Conservation (phyloP, 2,113 vertebrate species). For the Microtus montanus region DNA sequence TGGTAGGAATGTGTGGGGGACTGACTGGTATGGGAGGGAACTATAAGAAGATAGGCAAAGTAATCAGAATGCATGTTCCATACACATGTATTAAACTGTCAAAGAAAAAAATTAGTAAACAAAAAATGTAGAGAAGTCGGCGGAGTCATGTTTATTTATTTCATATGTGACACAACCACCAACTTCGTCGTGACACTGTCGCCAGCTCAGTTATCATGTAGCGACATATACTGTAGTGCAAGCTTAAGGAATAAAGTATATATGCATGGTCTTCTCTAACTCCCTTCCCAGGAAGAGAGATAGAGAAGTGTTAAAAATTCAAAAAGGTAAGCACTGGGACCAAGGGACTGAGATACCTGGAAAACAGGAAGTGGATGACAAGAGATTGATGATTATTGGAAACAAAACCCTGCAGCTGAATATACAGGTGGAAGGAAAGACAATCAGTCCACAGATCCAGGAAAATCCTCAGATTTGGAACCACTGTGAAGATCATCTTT, state of each 20-base stretch:
- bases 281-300: neutral
- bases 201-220: neutral
- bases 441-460: neutral
- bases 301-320: neutral
- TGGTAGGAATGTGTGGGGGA: too few species aligned
- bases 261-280: neutral
- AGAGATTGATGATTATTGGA: neutral
- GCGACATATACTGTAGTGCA: neutral
- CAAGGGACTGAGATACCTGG: neutral
- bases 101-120: neutral
- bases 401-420: neutral
- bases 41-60: neutral
- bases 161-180: neutral
- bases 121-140: neutral
- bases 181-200: neutral
- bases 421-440: neutral
- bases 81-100: neutral
- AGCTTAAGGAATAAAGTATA: slow-evolving; percentile 20
- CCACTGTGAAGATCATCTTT: neutral
- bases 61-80: neutral
- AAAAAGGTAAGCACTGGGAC: neutral
- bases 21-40: neutral
- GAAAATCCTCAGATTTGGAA: neutral
- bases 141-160: neutral
- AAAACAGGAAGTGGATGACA: neutral